Conservation (phyloP, 2,113 vertebrate species). For the Heptranchias perlo region DNA sequence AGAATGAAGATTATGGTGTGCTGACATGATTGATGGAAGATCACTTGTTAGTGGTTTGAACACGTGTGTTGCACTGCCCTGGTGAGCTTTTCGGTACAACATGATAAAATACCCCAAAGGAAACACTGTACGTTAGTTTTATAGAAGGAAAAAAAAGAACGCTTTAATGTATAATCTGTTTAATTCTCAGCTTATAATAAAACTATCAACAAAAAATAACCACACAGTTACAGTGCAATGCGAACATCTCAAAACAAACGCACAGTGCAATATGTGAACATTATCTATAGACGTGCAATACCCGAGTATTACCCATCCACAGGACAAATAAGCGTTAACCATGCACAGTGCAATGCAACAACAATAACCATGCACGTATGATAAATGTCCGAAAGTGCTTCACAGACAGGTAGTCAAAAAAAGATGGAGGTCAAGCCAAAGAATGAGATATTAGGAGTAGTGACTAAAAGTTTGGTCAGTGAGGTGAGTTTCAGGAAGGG, state of each 20-base stretch:
- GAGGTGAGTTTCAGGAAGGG: not conserved
- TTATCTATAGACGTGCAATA: not conserved
- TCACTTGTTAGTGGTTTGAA: not conserved
- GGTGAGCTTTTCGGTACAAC: not conserved
- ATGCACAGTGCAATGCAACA: not conserved
- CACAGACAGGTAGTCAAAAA: not conserved
- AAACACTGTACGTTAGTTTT: not conserved
- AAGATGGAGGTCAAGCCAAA: not conserved
- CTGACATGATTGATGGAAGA: not conserved
- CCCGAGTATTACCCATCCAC: not conserved
- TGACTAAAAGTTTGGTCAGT: not conserved
- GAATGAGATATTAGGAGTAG: not conserved
- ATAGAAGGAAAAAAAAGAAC: not conserved
- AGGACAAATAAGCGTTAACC: not conserved
- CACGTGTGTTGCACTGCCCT: not conserved
- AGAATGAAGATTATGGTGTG: not conserved
- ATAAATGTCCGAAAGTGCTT: not conserved
- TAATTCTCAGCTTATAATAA: not conserved
- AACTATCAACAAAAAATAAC: not conserved
- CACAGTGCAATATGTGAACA: not conserved
- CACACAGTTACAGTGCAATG: not conserved
- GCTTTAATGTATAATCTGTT: not conserved
- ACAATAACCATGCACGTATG: not conserved
- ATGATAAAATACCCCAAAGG: not conserved
- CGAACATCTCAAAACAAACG: not conserved